These are phyloP conservation scores for Brachionus asplanchnoidis DNA, from an alignment of 1,140 invertebrate species.

Conservation along the genomic window DNA sequence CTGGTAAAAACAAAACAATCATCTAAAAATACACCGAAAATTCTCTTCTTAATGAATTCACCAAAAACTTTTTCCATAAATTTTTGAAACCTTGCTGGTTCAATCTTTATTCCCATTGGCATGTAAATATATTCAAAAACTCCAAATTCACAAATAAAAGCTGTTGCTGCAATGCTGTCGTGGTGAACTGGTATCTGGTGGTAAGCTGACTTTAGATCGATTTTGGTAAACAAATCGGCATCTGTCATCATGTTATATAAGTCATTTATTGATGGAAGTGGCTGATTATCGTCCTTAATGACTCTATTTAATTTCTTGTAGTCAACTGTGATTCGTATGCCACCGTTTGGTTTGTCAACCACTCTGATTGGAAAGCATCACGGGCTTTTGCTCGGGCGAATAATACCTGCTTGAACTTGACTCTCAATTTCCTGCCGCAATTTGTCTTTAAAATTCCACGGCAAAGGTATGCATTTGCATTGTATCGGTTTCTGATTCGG, in stretches of 20 bases:
- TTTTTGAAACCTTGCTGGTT: neutral
- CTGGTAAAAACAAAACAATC: no score
- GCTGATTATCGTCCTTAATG: no score
- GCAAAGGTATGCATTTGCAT: neutral
- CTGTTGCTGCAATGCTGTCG: neutral
- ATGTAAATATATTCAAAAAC: neutral
- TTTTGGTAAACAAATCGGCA: slow-evolving; percentile 14
- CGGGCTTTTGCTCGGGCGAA: slow-evolving; percentile 41
- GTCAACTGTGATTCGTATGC: no score
- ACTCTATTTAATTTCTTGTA: no score
- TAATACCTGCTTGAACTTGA: slow-evolving; percentile 30
- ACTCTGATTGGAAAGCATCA: slow-evolving; percentile 46
- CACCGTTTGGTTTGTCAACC: no score
- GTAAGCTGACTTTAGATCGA: neutral
- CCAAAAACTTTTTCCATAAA: no score
- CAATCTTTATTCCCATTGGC: neutral
- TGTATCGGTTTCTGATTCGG: no score
- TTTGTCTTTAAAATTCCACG: neutral
- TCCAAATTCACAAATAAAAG: neutral
- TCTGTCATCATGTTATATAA: no score
- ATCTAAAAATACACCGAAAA: no score
- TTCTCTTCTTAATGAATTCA: no score
- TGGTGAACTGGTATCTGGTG: neutral
- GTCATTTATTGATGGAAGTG: no score
- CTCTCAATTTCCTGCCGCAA: neutral